A percentile compares a stretch with the other conserved stretches of the same genome.
Conservation (phyloP, 2,113 vertebrate genomes). For the Zeus faber region DNA sequence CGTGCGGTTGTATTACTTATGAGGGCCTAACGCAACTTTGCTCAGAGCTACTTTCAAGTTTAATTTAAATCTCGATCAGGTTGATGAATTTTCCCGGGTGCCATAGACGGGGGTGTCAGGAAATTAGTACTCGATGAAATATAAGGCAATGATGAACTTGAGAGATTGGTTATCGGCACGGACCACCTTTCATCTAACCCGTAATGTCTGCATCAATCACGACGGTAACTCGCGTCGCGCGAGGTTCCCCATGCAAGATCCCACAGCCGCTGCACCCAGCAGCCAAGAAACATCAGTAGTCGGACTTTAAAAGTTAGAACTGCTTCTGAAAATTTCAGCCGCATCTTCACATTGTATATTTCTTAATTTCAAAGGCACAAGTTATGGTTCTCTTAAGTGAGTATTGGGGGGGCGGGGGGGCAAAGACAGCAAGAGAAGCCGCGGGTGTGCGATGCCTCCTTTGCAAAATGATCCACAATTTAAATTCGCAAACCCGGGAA, state of each 20-base stretch:
- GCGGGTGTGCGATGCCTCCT: too few species aligned
- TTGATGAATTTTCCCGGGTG: conserved; percentile 44
- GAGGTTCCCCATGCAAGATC: conserved; percentile 7
- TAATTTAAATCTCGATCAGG: conserved; percentile 54
- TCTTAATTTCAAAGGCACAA: conserved; percentile 36
- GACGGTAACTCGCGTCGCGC: conserved; percentile 1
- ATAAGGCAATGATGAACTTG: conserved; percentile 51
- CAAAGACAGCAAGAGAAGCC: too few species aligned
- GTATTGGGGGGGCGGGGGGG: too few species aligned
- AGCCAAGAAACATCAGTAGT: conserved; percentile 18
- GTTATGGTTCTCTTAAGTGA: conserved; percentile 17
- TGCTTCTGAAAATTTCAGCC: too few species aligned
- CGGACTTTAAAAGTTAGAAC: conserved; percentile 38
- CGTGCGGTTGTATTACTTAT: conserved; percentile 66
- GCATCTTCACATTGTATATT: too few species aligned
- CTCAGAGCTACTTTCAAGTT: conserved; percentile 67
- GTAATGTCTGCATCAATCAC: conserved; percentile 50
- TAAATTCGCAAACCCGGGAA: not conserved
- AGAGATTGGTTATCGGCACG: conserved; percentile 53
- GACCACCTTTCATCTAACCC: conserved; percentile 46
- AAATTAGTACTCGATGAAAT: conserved; percentile 39
- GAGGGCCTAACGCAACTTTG: conserved; percentile 59
- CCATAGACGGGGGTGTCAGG: conserved; percentile 26
- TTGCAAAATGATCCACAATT: conserved; percentile 7
- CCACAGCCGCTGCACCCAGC: conserved; percentile 12